Conservation (phyloP, 2,113 vertebrate genomes). For the Petromus typicus region DNA sequence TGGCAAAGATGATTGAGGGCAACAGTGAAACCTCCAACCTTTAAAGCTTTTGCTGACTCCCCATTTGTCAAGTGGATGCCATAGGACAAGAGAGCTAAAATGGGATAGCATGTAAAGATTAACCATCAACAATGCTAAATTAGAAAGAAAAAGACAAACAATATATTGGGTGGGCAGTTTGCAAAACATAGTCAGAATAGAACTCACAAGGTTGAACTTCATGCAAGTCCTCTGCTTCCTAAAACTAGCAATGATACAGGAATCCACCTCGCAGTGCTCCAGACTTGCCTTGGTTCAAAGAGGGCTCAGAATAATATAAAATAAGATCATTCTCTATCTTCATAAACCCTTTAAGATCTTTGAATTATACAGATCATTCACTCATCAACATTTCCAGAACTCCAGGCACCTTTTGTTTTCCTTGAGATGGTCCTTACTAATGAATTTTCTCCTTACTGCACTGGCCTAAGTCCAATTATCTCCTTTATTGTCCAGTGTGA, state of each 20-base stretch:
- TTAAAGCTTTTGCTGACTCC: not conserved
- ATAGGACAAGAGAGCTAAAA: not conserved
- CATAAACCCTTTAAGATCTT: not conserved
- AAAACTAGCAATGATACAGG: not conserved
- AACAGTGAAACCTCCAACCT: not conserved
- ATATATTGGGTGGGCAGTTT: not conserved
- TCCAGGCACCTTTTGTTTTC: not conserved
- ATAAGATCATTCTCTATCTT: not conserved
- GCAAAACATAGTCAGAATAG: not conserved
- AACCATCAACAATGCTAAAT: not conserved
- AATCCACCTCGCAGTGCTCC: not conserved
- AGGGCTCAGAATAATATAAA: not conserved
- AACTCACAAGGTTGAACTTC: not conserved
- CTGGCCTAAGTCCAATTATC: not conserved
- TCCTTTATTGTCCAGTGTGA: not conserved
- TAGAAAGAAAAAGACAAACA: not conserved
- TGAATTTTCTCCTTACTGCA: not conserved
- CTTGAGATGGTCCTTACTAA: not conserved
- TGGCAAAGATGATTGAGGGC: not conserved
- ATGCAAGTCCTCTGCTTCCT: not conserved
- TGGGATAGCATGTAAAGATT: not conserved
- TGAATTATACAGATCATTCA: not conserved
- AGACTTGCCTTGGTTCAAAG: not conserved
- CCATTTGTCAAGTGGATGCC: not conserved
- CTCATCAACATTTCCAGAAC: not conserved